phyloP scores from a whole-genome alignment of 2,888 invertebrate genomes.

The Boloria selene region DNA sequence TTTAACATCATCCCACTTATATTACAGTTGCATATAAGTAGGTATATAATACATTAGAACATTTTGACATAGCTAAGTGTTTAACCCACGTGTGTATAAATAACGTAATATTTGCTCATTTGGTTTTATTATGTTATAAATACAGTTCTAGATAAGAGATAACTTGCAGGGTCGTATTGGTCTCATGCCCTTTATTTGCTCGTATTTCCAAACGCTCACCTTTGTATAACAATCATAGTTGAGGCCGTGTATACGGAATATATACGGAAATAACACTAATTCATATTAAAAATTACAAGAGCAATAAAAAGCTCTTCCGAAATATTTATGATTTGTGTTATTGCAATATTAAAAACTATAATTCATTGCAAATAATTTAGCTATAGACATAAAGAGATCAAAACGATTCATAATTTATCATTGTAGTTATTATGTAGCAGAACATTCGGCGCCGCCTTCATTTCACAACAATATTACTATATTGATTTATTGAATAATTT shows the following conservation, averaged over 20 bases:
- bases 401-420: not conserved
- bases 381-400: not conserved
- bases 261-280: too few species aligned
- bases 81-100: constrained; percentile 6
- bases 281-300: too few species aligned
- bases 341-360: not conserved
- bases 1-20: too few species aligned
- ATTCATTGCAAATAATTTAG: not conserved
- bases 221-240: constrained; percentile 13
- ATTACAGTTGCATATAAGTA: too few species aligned
- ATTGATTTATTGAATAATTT: constrained; percentile 9
- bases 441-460: constrained; percentile 11
- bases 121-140: constrained; percentile 26
- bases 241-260: not conserved
- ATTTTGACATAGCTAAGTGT: not conserved
- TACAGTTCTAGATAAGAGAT: constrained; percentile 35
- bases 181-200: constrained; percentile 37
- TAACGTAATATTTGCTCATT: constrained; percentile 15
- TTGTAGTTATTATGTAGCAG: constrained; percentile 1
- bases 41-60: not conserved
- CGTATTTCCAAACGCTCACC: constrained; percentile 34
- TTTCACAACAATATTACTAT: constrained; percentile 6
- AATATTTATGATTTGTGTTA: not conserved
- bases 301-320: too few species aligned
- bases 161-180: constrained; percentile 36